Percentiles rank a stretch among this genome's conserved stretches.
Evolutionary conservation across 53 echinoderm and acorn worm species (phyloP).

Genomic region (Temnopleurus reevesii): DNA sequence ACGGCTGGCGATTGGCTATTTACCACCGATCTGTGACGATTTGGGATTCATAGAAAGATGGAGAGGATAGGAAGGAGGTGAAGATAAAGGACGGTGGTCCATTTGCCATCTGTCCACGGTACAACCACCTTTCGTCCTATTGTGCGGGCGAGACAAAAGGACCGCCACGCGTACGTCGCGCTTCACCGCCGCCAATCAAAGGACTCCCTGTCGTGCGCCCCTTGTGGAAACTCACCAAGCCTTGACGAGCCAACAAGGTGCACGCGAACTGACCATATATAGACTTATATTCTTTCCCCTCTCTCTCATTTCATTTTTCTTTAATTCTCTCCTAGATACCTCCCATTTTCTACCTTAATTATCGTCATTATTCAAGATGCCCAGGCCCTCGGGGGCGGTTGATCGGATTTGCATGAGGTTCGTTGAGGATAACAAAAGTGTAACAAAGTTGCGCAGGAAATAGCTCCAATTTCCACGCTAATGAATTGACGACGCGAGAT

Average conservation of each 20-base stretch:
- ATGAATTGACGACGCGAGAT: conserved; percentile 37
- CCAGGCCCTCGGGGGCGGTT: conserved; percentile 30
- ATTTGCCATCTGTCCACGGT: conserved; percentile 53
- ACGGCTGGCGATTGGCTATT: conserved; percentile 12
- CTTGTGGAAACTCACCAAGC: conserved; percentile 43
- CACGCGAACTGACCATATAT: conserved; percentile 32
- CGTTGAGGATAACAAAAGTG: conserved; percentile 26
- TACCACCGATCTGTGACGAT: conserved; percentile 50
- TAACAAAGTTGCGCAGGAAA: conserved; percentile 43
- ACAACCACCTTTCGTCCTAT: conserved; percentile 56
- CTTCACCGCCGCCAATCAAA: conserved; percentile 49
- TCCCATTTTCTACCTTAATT: conserved; percentile 32
- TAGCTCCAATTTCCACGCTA: conserved; percentile 44
- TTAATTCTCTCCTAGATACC: not conserved
- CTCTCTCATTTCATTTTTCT: not conserved
- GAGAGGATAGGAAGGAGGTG: conserved; percentile 31
- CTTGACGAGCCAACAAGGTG: conserved; percentile 54
- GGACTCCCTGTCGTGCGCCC: conserved; percentile 44
- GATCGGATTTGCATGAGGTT: conserved; percentile 50
- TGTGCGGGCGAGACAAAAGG: conserved; percentile 52
- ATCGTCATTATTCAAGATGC: conserved; percentile 36
- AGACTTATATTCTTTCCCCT: not conserved
- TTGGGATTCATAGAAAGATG: not conserved
- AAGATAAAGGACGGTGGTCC: conserved; percentile 22
- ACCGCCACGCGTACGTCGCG: conserved; percentile 49